Base-by-base conservation (phyloP, 2,113 vertebrate genomes). In the Varanus salvator region DNA sequence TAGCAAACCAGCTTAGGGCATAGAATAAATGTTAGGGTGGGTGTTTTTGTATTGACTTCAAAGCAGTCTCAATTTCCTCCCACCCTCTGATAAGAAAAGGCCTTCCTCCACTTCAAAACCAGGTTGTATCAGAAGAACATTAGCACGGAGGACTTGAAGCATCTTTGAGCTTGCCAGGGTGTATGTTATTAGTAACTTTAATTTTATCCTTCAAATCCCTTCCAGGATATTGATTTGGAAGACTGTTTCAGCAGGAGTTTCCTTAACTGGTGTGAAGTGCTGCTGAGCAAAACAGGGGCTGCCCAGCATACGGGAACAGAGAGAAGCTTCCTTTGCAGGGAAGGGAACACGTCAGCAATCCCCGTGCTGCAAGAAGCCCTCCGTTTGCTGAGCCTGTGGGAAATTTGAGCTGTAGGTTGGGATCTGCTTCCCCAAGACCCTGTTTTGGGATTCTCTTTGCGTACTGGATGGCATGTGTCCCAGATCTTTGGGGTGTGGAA, bases 321-420 rank as follows among this genome's bases (percentile, higher is more conserved):
- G 72, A 76, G 69, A 86, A 72, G 71, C 76, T 71, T 23, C 27
- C 8, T 17, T 75, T 23, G 19, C 19, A 27, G n/a, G 1, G 12
- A 57, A 60, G 71, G 85, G 85, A 76, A 86, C 71, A 38, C 85
- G 60, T 86, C 23, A 86, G 44, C 76, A 75, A 86, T 27, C 21
- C 2, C 48, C 23, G 11, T 1, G 44, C 64, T 8, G 66, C 15
- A 82, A 21, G 54, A 64, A 64, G 80, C 14, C 31, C 72, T 76
- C 6, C 15, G 6, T 86, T 38, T 69, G 85, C 85, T 57, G 72
- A 86, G 85, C 34, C 31, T 2, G 21, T 54, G 38, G 85, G 85
- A 86, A 86, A 86, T 75, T 6, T 1, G 72, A 86, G 34, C n/a
- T 12, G 68, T 15, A 31, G 52, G 31, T n/a, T 76, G 72, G 85